Evolutionary conservation across 2,113 vertebrate species (phyloP).

Genomic region (Sprattus sprattus): DNA sequence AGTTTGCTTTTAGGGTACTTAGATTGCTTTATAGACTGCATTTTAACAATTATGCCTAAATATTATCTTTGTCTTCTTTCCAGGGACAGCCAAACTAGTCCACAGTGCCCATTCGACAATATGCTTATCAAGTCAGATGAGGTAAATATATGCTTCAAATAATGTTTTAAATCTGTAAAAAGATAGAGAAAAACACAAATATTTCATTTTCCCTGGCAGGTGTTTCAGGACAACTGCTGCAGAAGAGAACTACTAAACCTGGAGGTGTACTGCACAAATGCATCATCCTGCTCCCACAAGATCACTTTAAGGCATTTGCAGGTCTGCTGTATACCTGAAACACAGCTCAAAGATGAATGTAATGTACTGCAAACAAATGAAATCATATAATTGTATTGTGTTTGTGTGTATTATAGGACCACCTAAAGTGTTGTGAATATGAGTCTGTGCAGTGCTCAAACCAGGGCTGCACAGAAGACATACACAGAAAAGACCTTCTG

Average conservation of each 20-base stretch:
- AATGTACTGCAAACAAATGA: no score
- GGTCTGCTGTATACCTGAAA: conserved; percentile 55
- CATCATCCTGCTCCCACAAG: conserved; percentile 74
- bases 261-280: conserved; percentile 80
- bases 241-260: conserved; percentile 85
- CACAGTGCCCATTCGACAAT: conserved; percentile 80
- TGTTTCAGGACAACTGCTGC: conserved; percentile 88
- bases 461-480: conserved; percentile 67
- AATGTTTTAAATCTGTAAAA: not conserved
- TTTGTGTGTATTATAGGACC: conserved; percentile 73
- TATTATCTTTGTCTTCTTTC: conserved; percentile 43
- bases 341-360: not conserved
- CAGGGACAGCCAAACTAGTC: conserved; percentile 70
- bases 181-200: not conserved
- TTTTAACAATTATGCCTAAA: not conserved
- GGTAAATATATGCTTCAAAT: conserved; percentile 65
- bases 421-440: conserved; percentile 77
- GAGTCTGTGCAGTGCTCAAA: conserved; percentile 70
- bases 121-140: conserved; percentile 79
- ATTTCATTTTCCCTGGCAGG: conserved; percentile 62
- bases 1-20: conserved; percentile 41
- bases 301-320: conserved; percentile 76
- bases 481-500: conserved; percentile 72
- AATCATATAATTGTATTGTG: no score
- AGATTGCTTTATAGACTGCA: not conserved